Conservation (phyloP, 2,113 vertebrate species). For the Catharus minimus region DNA sequence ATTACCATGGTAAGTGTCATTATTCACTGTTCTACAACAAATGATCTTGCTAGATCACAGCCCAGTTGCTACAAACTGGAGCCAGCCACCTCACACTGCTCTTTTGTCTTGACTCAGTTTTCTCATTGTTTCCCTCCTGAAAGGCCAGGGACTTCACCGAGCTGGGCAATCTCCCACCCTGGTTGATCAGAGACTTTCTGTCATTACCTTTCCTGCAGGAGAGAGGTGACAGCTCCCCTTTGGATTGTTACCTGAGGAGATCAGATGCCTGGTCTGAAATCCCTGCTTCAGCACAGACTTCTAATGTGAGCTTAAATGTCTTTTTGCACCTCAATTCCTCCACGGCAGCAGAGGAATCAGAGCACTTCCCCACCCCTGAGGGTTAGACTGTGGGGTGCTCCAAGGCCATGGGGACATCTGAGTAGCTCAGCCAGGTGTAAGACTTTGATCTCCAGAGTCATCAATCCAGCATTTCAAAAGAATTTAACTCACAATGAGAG, state of each 20-base stretch:
- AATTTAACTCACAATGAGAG: constrained; percentile 10
- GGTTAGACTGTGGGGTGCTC: constrained; percentile 8
- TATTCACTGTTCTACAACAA: neutral
- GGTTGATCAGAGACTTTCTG: constrained; percentile 17
- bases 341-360: neutral
- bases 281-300: constrained; percentile 18
- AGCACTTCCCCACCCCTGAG: neutral
- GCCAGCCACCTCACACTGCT: neutral
- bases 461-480: constrained; percentile 30
- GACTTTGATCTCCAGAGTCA: constrained; percentile 50
- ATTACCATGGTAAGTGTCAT: neutral
- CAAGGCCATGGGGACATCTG: neutral
- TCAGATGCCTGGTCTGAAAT: constrained; percentile 31
- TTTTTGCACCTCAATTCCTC: constrained; percentile 2
- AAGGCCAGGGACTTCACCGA: neutral
- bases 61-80: neutral
- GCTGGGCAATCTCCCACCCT: neutral
- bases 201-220: neutral
- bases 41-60: neutral
- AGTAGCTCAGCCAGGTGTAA: constrained; percentile 26
- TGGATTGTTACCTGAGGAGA: constrained; percentile 29
- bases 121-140: neutral
- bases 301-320: constrained; percentile 1
- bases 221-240: constrained; percentile 9
- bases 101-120: neutral